Evolutionary conservation across 2,888 invertebrate genomes (phyloP), one percentile per base, ranked within the genome.

Genomic region (Sericinus montela): DNA sequence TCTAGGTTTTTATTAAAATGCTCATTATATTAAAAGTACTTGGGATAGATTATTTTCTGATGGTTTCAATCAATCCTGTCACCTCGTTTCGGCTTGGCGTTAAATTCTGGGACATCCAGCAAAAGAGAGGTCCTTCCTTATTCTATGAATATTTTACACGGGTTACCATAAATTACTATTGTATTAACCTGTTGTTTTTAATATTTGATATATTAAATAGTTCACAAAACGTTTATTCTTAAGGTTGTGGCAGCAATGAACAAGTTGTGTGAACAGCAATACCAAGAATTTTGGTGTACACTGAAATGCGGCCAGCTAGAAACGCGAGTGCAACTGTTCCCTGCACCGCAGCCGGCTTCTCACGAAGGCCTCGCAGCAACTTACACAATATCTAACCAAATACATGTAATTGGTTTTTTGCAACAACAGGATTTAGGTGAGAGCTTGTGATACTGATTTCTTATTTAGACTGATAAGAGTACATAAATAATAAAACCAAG

Each of bases 401-500:
- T 98, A 45, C 94, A 95, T 71, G 92, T 98, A 13, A 93, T 96
- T 68, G 98, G 98, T 0, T 98, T 97, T 71, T 81, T 98, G 43
- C 92, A 94, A n/a, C 92, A 97, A 7, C 92, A 93, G 2, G 98
- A 98, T 70, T 92, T 98, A 44, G 92, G 93, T 65, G 65, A 56
- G 32, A 25, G 23, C 3, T 23, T n/a, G n/a, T n/a, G n/a, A n/a
- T n/a, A n/a, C n/a, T n/a, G n/a, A n/a, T n/a, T n/a, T n/a, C n/a
- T n/a, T n/a, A n/a, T n/a, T n/a, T n/a, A n/a, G n/a, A n/a, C n/a
- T n/a, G n/a, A n/a, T n/a, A n/a, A n/a, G n/a, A n/a, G n/a, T n/a
- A n/a, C n/a, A n/a, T n/a, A n/a, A n/a, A n/a, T n/a, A n/a, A n/a
- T n/a, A n/a, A n/a, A n/a, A n/a, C n/a, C n/a, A n/a, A n/a, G n/a